Evolutionary conservation across 2,113 vertebrate genomes (phyloP).

Genomic region (cat (Felis catus)): DNA sequence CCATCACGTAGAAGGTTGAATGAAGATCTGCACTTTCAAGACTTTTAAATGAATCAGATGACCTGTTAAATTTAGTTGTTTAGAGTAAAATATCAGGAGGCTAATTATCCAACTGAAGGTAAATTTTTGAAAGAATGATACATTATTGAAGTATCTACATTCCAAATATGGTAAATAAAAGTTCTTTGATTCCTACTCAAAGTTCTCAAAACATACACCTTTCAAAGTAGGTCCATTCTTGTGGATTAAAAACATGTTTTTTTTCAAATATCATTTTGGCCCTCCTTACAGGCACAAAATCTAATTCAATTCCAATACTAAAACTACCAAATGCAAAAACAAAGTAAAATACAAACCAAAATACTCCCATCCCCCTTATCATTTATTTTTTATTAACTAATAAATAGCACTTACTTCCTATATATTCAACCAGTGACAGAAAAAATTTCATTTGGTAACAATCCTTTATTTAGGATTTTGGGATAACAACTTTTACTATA

Average conservation of each 20-base stretch:
- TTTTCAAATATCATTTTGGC: neutral
- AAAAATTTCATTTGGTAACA: neutral
- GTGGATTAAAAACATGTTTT: neutral
- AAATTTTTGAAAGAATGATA: constrained; percentile 4
- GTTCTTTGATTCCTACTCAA: neutral
- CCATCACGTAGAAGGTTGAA: neutral
- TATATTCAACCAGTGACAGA: neutral
- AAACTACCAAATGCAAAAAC: constrained; percentile 29
- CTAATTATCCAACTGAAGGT: constrained; percentile 18
- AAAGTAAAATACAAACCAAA: neutral
- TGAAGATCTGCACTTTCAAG: constrained; percentile 14
- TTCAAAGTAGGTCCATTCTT: neutral
- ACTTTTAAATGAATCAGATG: constrained; percentile 33
- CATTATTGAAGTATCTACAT: neutral
- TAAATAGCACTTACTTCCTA: neutral
- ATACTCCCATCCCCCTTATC: neutral
- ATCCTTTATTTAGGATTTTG: neutral
- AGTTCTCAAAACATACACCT: neutral
- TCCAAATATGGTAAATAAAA: constrained; percentile 22
- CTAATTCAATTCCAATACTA: neutral
- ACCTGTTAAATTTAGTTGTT: neutral
- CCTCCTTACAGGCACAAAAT: neutral
- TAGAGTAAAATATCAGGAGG: constrained; percentile 16
- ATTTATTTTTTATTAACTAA: constrained; percentile 13
- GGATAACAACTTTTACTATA: neutral